phyloP scores from a whole-genome alignment of 2,888 invertebrate species.

The Mythimna ferrago region DNA sequence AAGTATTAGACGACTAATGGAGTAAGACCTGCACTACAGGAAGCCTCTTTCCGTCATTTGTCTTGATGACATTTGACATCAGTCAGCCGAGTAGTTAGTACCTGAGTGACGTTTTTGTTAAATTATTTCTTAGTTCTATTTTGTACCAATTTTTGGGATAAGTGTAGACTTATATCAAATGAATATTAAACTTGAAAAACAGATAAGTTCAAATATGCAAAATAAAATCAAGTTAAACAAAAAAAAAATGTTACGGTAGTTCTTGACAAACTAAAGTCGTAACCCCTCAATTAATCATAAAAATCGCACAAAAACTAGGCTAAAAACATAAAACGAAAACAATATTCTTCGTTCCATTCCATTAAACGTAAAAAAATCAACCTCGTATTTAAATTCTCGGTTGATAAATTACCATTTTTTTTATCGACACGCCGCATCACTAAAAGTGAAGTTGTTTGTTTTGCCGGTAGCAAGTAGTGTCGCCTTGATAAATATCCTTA shows the following conservation, averaged over 20 bases:
- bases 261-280: constrained; percentile 23
- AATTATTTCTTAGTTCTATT: constrained; percentile 14
- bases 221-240: neutral
- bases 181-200: neutral
- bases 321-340: constrained; percentile 18
- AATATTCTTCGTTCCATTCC: constrained; percentile 29
- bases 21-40: constrained; percentile 82
- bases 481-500: constrained; percentile 90
- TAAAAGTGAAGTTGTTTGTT: constrained; percentile 87
- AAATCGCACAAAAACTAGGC: constrained; percentile 45
- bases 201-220: neutral
- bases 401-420: constrained; percentile 65
- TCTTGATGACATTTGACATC: constrained; percentile 89
- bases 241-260: constrained; percentile 37
- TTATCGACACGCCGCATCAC: constrained; percentile 76
- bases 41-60: constrained; percentile 86
- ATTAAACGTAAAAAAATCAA: constrained; percentile 41
- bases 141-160: neutral
- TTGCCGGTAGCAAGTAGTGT: constrained; percentile 90
- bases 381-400: constrained; percentile 47
- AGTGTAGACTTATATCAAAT: neutral
- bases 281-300: constrained; percentile 38
- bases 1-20: constrained; percentile 77
- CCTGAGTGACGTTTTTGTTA: constrained; percentile 67
- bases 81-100: constrained; percentile 80